Conservation (phyloP, 2,888 invertebrate genomes). For the Acronicta aceris region DNA sequence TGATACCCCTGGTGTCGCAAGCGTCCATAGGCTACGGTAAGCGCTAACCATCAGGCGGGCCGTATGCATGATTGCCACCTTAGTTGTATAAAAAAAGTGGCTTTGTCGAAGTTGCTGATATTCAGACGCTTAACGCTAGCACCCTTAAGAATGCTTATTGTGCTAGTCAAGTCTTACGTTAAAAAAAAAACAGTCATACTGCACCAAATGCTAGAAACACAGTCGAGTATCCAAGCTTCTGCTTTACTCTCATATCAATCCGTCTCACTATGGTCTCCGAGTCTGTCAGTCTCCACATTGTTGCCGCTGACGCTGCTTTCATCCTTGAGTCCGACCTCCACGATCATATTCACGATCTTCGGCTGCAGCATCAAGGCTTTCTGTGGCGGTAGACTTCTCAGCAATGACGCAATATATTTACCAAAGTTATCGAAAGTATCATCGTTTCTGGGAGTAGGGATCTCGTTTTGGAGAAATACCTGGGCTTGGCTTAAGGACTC, state of each 20-base stretch:
- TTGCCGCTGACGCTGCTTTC: background rate
- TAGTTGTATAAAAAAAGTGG: too few species aligned
- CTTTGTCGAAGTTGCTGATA: too few species aligned
- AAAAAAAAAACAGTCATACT: too few species aligned
- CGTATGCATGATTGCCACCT: too few species aligned
- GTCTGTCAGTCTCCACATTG: slow-evolving; percentile 14
- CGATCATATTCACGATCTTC: slow-evolving; percentile 54
- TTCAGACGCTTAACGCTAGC: too few species aligned
- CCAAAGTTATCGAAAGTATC: slow-evolving; percentile 69
- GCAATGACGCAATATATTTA: slow-evolving; percentile 66
- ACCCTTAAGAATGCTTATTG: too few species aligned
- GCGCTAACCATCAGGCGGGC: too few species aligned
- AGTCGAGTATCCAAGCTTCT: too few species aligned
- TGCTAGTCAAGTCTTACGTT: too few species aligned
- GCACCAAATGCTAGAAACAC: too few species aligned
- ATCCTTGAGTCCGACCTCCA: slow-evolving; percentile 25
- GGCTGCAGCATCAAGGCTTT: slow-evolving; percentile 67
- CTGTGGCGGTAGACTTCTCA: slow-evolving; percentile 61
- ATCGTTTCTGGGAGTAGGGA: slow-evolving; percentile 29
- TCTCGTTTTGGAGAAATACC: slow-evolving; percentile 8
- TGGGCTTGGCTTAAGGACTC: slow-evolving; percentile 15
- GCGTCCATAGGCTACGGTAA: too few species aligned
- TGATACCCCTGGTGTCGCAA: too few species aligned
- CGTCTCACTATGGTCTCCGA: slow-evolving; percentile 8
- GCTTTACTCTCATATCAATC: slow-evolving; percentile 4